Conservation (phyloP, 2,888 invertebrate species). For the Dilophus febrilis region DNA sequence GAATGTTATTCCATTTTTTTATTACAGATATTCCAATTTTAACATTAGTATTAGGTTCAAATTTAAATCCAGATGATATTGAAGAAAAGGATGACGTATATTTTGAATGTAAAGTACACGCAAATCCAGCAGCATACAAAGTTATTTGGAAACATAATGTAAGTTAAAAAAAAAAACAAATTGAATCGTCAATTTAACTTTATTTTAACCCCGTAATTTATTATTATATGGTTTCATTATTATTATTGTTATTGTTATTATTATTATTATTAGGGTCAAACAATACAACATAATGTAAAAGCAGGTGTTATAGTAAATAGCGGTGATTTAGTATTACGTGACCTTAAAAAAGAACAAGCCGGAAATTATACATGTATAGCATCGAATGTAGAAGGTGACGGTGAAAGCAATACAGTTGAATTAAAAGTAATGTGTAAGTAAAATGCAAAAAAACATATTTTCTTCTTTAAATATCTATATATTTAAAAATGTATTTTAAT, state of each 20-base stretch:
- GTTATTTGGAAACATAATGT: slow-evolving; percentile 68
- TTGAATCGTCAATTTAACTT: too few species aligned
- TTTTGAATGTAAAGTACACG: slow-evolving; percentile 61
- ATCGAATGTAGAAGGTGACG: slow-evolving; percentile 82
- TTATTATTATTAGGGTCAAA: slow-evolving; percentile 46
- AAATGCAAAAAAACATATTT: neutral
- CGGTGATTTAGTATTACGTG: slow-evolving; percentile 64
- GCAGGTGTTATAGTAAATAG: slow-evolving; percentile 76
- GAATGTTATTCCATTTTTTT: neutral
- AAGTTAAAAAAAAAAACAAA: too few species aligned
- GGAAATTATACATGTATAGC: slow-evolving; percentile 81
- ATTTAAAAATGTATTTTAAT: too few species aligned
- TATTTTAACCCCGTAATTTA: too few species aligned
- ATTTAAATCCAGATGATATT: slow-evolving; percentile 60
- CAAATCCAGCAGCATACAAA: slow-evolving; percentile 63
- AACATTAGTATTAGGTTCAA: slow-evolving; percentile 51
- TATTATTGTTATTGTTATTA: too few species aligned
- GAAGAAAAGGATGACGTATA: slow-evolving; percentile 68
- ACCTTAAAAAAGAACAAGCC: slow-evolving; percentile 61
- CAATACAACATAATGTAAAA: slow-evolving; percentile 70
- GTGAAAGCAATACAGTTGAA: slow-evolving; percentile 61
- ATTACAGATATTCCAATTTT: slow-evolving; percentile 48
- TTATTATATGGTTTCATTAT: slow-evolving; percentile 6
- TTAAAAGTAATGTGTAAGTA: slow-evolving; percentile 85
- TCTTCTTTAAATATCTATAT: too few species aligned